Evolutionary conservation across 1,140 invertebrate genomes (phyloP), one percentile per base, ranked within the genome.

Genomic region (Plectus sambesii): DNA sequence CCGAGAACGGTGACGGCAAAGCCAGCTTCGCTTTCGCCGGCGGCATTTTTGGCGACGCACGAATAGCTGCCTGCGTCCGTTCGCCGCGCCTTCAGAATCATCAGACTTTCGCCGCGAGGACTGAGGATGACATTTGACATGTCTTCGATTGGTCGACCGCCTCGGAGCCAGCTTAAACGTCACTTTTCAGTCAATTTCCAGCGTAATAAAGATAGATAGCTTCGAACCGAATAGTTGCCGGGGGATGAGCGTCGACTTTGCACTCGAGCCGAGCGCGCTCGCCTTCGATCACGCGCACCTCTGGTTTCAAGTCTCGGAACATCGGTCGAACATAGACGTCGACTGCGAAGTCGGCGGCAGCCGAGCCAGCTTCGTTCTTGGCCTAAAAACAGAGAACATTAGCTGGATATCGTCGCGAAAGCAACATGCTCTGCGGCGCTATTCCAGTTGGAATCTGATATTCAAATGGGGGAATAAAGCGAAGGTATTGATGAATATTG

Each of bases 11-110:
- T 33, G 30, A 33, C 17, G 12, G 17, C 12, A 33, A 33, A 33
- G n/a, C n/a, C n/a, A n/a, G n/a, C n/a, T n/a, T n/a, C 52, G 52
- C 53, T 38, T 50, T 53, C 45, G 12, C 70, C 70, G 22, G 58
- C 69, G 5, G 56, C 47, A 55, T 75, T 76, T 40, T 65, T 70
- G 4, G 74, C 73, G 40, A 72, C 57, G 56, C 76, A 77, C n/a
- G 69, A 63, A 47, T 76, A 77, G 20, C 62, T 37, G n/a, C 69
- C 74, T 40, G 66, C 62, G 59, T 77, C 75, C 29, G 60, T 56
- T 33, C 66, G 43, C 53, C 70, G 66, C 6, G 69, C 53, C 6
- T 69, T 70, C 23, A 72, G 58, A 56, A 75, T 71, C 56, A 69
- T 60, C 12, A 63, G 44, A n/a, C 53, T 50, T 36, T 62, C 58